Percentiles rank a stretch among this genome's conserved stretches.
Conservation (phyloP, 2,888 invertebrate genomes). For the Caenorhabditis imperialis region DNA sequence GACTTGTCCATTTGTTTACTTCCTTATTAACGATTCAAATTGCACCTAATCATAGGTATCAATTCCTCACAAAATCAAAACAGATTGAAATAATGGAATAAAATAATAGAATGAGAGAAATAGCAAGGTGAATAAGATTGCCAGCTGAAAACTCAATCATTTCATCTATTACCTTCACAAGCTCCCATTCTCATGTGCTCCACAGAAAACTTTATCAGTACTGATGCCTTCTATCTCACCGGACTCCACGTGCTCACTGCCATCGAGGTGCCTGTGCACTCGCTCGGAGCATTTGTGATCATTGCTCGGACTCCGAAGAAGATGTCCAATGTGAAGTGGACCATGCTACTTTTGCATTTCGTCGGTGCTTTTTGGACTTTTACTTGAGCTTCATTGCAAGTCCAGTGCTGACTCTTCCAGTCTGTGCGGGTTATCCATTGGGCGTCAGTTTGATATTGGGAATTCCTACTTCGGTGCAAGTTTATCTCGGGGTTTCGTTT, state of each 20-base stretch:
- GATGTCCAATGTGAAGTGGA: slow-evolving; percentile 25
- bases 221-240: slow-evolving; percentile 16
- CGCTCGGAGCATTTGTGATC: slow-evolving; percentile 33
- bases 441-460: slow-evolving; percentile 22
- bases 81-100: too few species aligned
- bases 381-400: slow-evolving; percentile 36
- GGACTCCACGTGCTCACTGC: slow-evolving; percentile 26
- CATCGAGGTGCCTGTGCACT: slow-evolving; percentile 23
- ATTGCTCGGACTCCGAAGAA: slow-evolving; percentile 27
- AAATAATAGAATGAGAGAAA: too few species aligned
- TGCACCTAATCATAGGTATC: too few species aligned
- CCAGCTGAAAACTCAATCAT: too few species aligned
- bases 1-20: too few species aligned
- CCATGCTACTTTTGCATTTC: slow-evolving; percentile 28
- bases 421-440: slow-evolving; percentile 32
- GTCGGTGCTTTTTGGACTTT: slow-evolving; percentile 31
- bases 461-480: slow-evolving; percentile 26
- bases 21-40: too few species aligned
- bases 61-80: too few species aligned
- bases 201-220: too few species aligned
- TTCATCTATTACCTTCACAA: too few species aligned
- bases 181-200: too few species aligned
- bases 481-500: slow-evolving; percentile 34
- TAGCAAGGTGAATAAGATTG: too few species aligned
- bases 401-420: slow-evolving; percentile 33